Base-by-base conservation (phyloP, 2,113 vertebrate genomes). In the Pangasianodon gigas region DNA sequence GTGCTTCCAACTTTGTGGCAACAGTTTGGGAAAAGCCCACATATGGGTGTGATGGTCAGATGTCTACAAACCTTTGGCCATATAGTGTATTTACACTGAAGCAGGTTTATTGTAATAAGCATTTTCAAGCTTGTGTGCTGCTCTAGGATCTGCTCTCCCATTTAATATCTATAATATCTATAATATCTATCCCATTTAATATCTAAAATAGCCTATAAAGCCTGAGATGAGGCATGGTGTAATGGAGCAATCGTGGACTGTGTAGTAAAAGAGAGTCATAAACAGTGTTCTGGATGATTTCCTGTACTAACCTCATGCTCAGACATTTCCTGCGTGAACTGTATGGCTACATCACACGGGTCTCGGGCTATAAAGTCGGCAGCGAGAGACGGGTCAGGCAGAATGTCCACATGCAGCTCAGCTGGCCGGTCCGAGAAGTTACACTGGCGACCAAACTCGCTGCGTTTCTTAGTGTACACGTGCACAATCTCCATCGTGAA, bases 391-490 rank as follows among this genome's bases (percentile, higher is more conserved):
- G 97, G 96, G 56, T 97, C 96, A 0, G 98, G 97, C 0, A 90
- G 89, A 41, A 99, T 95, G 93, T 99, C 97, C 81, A 95, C 94
- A 18, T 93, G 95, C 69, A 98, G 93, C 91, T 96, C 96, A 0
- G 96, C 96, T 0, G 93, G 92, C 0, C 94, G 93, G 94, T 99
- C 98, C 0, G 96, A 97, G 95, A 99, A 97, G 71, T 81, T 94
- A 93, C 97, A 97, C 11, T 96, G 97, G 0, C 97, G 97, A 7
- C 98, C 98, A 10, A 99, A 98, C 51, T 98, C 96, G 0, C 94
- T 95, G 89, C 98, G 97, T 77, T 96, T 96, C 93, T 97, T 97
- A 0, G 95, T 74, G 82, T 98, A 98, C 26, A 97, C 96, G 0
- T 97, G 95, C 10, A 95, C 93, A 41, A 98, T 96, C 93, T 99